A percentile compares a stretch with the other conserved stretches of the same genome.
These are phyloP conservation scores for Drosophila eohydei DNA, from an alignment of 2,888 invertebrate genomes.

Conservation along the genomic window DNA sequence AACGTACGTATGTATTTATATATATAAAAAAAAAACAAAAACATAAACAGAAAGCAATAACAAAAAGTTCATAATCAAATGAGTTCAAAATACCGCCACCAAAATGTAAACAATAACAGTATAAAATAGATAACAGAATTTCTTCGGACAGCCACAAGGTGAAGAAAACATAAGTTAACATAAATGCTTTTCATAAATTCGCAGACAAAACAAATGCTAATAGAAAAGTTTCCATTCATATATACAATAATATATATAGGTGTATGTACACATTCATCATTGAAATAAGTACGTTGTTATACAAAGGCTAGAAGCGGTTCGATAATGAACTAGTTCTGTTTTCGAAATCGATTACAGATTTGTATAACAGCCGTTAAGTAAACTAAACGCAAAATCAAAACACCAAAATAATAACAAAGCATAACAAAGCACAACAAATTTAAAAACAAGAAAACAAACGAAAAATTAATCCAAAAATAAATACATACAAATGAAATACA, in stretches of 20 bases:
- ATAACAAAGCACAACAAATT: conserved; percentile 33
- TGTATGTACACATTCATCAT: conserved; percentile 1
- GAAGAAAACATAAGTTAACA: conserved; percentile 12
- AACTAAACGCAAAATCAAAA: conserved; percentile 22
- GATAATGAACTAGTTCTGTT: conserved; percentile 28
- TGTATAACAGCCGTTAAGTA: conserved; percentile 16
- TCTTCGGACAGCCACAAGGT: conserved; percentile 20
- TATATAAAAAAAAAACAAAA: conserved; percentile 7
- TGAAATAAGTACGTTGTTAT: conserved; percentile 9
- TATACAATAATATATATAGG: conserved; percentile 1
- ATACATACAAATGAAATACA: conserved; percentile 82
- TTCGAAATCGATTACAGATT: conserved; percentile 22
- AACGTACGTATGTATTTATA: conserved; percentile 44
- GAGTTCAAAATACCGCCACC: conserved; percentile 33
- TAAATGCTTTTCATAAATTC: conserved; percentile 15
- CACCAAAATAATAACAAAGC: conserved; percentile 24
- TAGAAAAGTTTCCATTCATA: conserved; percentile 2
- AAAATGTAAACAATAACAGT: conserved; percentile 18
- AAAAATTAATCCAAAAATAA: conserved; percentile 63
- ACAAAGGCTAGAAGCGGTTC: conserved; percentile 23
- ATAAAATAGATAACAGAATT: conserved; percentile 17
- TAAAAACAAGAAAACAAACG: conserved; percentile 47
- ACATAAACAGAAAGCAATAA: conserved; percentile 4
- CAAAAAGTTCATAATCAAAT: conserved; percentile 23
- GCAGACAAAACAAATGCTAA: conserved; percentile 20